A percentile compares a stretch with the other conserved stretches of the same genome.
Conservation (phyloP, 2,888 invertebrate genomes). For the Drosophila greeni region DNA sequence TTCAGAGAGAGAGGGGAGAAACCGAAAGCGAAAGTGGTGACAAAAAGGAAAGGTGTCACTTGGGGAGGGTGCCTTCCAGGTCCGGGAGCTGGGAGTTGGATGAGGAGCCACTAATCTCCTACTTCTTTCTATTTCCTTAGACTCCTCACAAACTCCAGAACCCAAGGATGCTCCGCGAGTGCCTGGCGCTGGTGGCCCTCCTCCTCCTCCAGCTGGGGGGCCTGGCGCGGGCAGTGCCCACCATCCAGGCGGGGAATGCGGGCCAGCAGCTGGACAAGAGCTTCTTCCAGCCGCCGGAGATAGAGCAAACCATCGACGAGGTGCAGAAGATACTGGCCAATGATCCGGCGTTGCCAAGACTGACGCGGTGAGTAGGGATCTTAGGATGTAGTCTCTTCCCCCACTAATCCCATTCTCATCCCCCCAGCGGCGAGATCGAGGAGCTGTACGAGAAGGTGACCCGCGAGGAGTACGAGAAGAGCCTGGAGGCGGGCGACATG, state of each 20-base stretch:
- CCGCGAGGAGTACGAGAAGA: conserved; percentile 78
- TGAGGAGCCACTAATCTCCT: not conserved
- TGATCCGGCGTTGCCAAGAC: conserved; percentile 77
- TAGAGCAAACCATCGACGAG: conserved; percentile 77
- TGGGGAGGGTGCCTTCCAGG: not conserved
- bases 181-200: conserved; percentile 43
- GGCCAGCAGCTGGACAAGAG: conserved; percentile 68
- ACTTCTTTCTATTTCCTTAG: too few species aligned
- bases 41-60: conserved; percentile 20
- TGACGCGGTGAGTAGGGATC: conserved; percentile 74
- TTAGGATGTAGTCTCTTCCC: not conserved
- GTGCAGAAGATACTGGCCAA: conserved; percentile 77
- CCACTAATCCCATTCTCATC: too few species aligned
- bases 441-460: conserved; percentile 79
- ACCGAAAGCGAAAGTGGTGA: not conserved
- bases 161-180: conserved; percentile 27
- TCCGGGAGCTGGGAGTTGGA: not conserved
- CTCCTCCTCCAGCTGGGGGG: conserved; percentile 37
- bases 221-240: conserved; percentile 48
- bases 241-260: conserved; percentile 43
- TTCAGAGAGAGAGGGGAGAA: not conserved
- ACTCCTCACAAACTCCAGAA: too few species aligned
- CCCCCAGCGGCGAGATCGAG: conserved; percentile 79
- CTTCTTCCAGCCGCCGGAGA: conserved; percentile 69
- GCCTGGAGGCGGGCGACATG: conserved; percentile 76